A percentile compares a stretch with the other conserved stretches of the same genome.
These are phyloP conservation scores for Lophura nycthemera DNA, from an alignment of 2,113 vertebrate species.

Conservation along the genomic window DNA sequence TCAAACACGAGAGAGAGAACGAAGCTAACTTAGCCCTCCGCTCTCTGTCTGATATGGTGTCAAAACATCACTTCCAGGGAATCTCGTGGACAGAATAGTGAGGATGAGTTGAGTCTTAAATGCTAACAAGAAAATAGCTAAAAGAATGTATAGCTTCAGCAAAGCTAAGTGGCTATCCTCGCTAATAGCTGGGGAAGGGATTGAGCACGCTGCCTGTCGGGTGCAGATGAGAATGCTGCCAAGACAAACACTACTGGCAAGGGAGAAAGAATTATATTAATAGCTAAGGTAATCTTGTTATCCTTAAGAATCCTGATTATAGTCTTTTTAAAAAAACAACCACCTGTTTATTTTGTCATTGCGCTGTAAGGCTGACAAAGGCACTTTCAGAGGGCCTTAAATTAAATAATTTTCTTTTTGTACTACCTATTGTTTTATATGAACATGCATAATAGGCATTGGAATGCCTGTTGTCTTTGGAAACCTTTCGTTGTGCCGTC, in stretches of 20 bases:
- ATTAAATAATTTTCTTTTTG: neutral
- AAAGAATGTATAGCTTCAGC: conserved; percentile 21
- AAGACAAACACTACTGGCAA: neutral
- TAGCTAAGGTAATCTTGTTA: conserved; percentile 27
- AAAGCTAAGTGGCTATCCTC: conserved; percentile 46
- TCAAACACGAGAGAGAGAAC: conserved; percentile 58
- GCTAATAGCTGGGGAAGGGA: conserved; percentile 23
- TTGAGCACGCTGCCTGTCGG: conserved; percentile 36
- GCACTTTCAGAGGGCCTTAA: neutral
- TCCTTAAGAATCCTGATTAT: neutral
- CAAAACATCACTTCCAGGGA: conserved; percentile 71
- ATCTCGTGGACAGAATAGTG: conserved; percentile 24
- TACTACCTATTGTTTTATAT: neutral
- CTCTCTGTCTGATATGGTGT: conserved; percentile 57
- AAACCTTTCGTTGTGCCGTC: neutral
- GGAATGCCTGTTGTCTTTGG: neutral
- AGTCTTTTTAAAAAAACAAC: neutral
- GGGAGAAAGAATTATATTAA: neutral
- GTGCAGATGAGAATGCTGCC: conserved; percentile 30
- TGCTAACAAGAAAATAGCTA: conserved; percentile 61
- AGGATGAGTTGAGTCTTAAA: conserved; percentile 45
- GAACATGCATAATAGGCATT: neutral
- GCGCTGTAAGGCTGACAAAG: neutral
- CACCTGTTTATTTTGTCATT: neutral
- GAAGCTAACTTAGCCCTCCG: conserved; percentile 53